Evolutionary conservation across 2,888 invertebrate species (phyloP), one percentile per base, ranked within the genome.

Genomic region (Perizoma affinitatum): DNA sequence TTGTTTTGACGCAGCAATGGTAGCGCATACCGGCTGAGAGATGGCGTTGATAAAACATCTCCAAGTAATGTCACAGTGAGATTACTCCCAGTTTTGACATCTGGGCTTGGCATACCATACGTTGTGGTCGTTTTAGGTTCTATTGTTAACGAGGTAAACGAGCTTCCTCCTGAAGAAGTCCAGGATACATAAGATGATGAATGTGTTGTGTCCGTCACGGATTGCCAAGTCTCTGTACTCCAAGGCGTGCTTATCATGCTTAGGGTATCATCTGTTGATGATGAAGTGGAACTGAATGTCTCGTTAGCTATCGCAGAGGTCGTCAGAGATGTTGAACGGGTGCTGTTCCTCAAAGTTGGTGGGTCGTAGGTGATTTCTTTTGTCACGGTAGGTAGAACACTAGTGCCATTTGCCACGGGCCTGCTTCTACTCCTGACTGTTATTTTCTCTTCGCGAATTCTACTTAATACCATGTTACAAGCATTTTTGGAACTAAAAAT

Each of bases 211-310:
- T 0, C 8, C 9, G 8, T 5, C 6, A 11, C 10, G 50, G 40
- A 40, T 22, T 10, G 33, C 76, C 78, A 78, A 0, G 82, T 72
- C 35, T 82, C 80, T 0, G 80, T 83, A 4, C 64, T 71, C 87
- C 87, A 87, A 0, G 87, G 87, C 0, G 82, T 75, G 7, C 70
- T 75, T 38, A 86, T 74, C 86, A 84, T 86, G 58, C 73, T 73
- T 5, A 87, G 59, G 0, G 87, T 87, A 49, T 81, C 69, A 1
- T 76, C 67, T 0, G 70, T 70, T 5, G 48, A 54, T 43, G 54
- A 42, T 9, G 35, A 6, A 10, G 38, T 52, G 11, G 60, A 43
- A 10, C 34, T 40, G 0, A 47, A 4, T 6, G 49, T 44, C 38
- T 61, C 33, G 54, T 65, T 50, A 7, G 56, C 61, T 50, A 58